Evolutionary conservation across 2,113 vertebrate genomes (phyloP).

Genomic region (Nestor notabilis): DNA sequence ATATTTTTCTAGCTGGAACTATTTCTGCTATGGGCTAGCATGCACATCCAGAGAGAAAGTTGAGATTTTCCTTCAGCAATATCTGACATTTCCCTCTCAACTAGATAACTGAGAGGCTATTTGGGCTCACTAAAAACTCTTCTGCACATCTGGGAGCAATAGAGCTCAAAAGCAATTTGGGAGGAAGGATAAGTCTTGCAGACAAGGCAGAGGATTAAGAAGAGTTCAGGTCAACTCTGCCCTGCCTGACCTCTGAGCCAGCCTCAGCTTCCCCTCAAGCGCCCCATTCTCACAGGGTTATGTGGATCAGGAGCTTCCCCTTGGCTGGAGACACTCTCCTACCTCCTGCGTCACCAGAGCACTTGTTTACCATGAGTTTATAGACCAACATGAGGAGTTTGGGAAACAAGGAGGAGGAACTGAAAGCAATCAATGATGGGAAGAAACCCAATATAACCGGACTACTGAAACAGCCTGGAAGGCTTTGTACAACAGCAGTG

Average conservation of each 20-base stretch:
- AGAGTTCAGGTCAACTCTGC: background rate
- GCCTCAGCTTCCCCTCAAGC: background rate
- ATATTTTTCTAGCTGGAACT: constrained; percentile 34
- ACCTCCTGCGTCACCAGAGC: background rate
- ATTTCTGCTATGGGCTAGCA: background rate
- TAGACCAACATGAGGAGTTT: background rate
- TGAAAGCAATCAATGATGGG: background rate
- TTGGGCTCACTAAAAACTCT: constrained; percentile 9
- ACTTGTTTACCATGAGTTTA: background rate
- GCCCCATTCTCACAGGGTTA: accelerated
- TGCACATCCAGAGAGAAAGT: background rate
- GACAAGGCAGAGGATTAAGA: background rate
- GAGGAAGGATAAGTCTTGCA: background rate
- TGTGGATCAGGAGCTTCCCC: background rate
- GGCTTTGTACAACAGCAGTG: background rate
- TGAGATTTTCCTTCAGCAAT: constrained; percentile 28
- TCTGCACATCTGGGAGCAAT: constrained; percentile 28
- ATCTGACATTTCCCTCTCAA: constrained; percentile 9
- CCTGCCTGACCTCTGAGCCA: background rate
- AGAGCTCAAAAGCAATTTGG: background rate
- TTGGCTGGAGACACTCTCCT: background rate
- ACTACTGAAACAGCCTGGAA: background rate
- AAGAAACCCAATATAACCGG: background rate
- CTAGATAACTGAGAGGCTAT: constrained; percentile 33
- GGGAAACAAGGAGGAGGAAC: background rate